Percentiles rank a stretch among this genome's conserved stretches.
Conservation (phyloP, 2,113 vertebrate species). For the Notarius quadriscutis region DNA sequence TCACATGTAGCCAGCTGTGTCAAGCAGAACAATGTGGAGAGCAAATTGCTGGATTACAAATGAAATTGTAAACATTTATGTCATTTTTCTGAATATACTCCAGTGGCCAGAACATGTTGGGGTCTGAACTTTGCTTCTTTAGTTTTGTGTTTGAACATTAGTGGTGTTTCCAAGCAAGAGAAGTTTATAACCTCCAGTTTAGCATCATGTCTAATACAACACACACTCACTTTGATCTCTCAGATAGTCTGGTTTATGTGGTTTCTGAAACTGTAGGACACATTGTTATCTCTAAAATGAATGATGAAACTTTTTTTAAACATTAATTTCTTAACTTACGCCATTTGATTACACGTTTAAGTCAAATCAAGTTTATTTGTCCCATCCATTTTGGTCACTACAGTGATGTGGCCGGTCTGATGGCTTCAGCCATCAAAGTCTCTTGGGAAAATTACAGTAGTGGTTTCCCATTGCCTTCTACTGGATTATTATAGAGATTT, state of each 20-base stretch:
- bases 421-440: too few species aligned
- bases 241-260: neutral
- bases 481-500: too few species aligned
- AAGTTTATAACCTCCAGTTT: neutral
- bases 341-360: neutral
- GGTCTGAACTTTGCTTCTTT: neutral
- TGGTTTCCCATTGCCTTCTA: too few species aligned
- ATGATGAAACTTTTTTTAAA: neutral
- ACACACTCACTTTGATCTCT: too few species aligned
- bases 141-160: neutral
- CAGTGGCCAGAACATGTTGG: neutral
- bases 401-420: too few species aligned
- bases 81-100: neutral
- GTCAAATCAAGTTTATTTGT: too few species aligned
- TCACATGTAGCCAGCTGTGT: slow-evolving; percentile 1
- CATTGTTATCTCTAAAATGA: neutral
- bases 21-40: neutral
- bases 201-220: neutral
- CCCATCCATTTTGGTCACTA: too few species aligned
- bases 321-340: neutral
- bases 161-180: neutral
- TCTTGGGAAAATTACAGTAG: too few species aligned
- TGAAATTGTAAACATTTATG: neutral
- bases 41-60: neutral
- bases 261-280: neutral